Conservation (phyloP, 1,140 invertebrate species). For the Drosophila kohkoa region DNA sequence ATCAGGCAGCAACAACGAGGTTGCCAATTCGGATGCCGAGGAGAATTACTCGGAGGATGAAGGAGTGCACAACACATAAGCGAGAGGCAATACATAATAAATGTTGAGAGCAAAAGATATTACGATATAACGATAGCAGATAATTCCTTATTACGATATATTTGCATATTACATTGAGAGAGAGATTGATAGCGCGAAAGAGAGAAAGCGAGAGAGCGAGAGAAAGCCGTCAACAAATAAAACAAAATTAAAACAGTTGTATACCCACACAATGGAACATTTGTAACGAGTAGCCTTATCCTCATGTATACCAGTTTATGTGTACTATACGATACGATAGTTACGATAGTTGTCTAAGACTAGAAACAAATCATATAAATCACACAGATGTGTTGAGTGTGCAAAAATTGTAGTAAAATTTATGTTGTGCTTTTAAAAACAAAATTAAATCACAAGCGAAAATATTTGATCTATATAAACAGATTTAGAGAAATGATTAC, state of each 20-base stretch:
- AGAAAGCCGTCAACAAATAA: constrained; percentile 21
- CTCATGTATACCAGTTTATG: constrained; percentile 82
- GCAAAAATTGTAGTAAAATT: constrained; percentile 67
- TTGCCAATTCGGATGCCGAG: constrained; percentile 73
- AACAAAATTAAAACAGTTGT: constrained; percentile 60
- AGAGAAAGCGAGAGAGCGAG: background rate
- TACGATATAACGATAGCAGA: constrained; percentile 19
- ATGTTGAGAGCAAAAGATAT: constrained; percentile 26
- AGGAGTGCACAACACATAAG: constrained; percentile 82
- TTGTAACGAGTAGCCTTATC: constrained; percentile 83
- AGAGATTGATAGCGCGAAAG: background rate
- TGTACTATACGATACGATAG: constrained; percentile 64
- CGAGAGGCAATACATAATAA: constrained; percentile 17
- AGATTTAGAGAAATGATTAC: constrained; percentile 24
- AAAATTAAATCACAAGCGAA: background rate
- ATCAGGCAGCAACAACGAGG: constrained; percentile 75
- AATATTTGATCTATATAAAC: constrained; percentile 33
- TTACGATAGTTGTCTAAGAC: constrained; percentile 69
- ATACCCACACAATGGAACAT: constrained; percentile 79
- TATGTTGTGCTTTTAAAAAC: constrained; percentile 69
- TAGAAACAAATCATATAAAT: constrained; percentile 41
- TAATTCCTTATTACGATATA: constrained; percentile 19
- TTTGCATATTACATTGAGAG: constrained; percentile 20
- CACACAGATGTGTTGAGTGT: constrained; percentile 43
- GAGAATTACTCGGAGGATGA: constrained; percentile 84